Base-by-base conservation (phyloP, 2,797 vertebrate genomes). In the Gorsachius magnificus region DNA sequence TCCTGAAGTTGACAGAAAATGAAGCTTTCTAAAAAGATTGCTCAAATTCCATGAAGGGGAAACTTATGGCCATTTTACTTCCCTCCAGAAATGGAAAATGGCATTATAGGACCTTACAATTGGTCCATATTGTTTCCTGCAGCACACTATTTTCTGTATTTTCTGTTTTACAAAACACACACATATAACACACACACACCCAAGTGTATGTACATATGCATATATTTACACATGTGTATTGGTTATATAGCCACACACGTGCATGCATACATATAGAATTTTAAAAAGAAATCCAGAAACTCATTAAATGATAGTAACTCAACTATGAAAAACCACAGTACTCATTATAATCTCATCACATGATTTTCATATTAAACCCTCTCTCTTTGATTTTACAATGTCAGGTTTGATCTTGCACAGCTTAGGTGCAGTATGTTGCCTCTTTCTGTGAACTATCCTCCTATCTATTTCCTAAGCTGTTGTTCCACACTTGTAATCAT, bases 401-500 rank as follows among this genome's bases (percentile, higher is more conserved):
- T 89, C 86, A 84, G 75, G 51, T 80, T 95, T 94, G 92, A 96
- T 96, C 81, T 92, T 89, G 60, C 78, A 66, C 82, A 94, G 90
- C 25, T 85, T 85, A 85, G 90, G 92, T 91, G 51, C 91, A 90
- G 71, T 90, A 43, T 78, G 65, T 92, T 93, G 81, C 43, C 61
- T 91, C 64, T 87, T 87, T 92, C 93, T 92, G 78, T 94, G 90
- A 96, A 66, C 86, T 89, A 7, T 85, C 57, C 76, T 83, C 86
- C 92, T 97, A 95, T 95, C 92, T 95, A 2, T 91, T 96, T 93
- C 69, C 94, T 96, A 83, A 89, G 94, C 92, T 95, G 94, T 95
- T 94, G 91, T 92, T 96, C 95, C 92, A 91, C 94, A 81, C 92
- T 95, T 93, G 92, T 94, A 95, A 94, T 94, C 96, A 89, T 95